Evolutionary conservation across 1,140 invertebrate species (phyloP).

Genomic region (Cotesia vestalis): DNA sequence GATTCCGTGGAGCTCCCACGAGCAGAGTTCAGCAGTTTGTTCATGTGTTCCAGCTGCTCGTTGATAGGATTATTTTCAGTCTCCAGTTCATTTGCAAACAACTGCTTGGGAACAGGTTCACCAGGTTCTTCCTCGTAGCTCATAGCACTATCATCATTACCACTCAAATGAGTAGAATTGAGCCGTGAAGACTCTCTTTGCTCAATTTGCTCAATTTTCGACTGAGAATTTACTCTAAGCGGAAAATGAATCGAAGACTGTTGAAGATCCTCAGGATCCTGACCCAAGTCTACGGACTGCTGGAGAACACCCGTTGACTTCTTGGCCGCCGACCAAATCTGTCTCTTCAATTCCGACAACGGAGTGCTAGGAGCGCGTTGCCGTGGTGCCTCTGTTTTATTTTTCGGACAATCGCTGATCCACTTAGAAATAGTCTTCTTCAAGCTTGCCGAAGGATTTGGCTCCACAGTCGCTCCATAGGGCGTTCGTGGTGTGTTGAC

Average conservation of each 20-base stretch:
- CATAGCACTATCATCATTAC: no score
- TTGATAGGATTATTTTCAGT: constrained; percentile 49
- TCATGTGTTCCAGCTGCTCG: constrained; percentile 54
- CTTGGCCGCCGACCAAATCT: constrained; percentile 51
- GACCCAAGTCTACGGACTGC: neutral
- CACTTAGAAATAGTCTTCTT: constrained; percentile 66
- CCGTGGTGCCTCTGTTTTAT: constrained; percentile 55
- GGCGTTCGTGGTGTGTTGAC: constrained; percentile 68
- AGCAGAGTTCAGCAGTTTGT: constrained; percentile 53
- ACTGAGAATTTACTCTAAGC: no score
- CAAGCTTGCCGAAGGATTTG: constrained; percentile 66
- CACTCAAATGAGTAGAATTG: no score
- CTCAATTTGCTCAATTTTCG: no score
- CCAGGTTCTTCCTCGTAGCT: no score
- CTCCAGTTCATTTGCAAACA: constrained; percentile 38
- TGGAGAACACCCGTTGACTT: neutral
- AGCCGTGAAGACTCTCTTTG: no score
- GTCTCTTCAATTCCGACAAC: constrained; percentile 64
- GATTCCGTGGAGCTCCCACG: constrained; percentile 50
- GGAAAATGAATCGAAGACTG: neutral
- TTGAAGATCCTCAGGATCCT: neutral
- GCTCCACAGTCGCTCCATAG: constrained; percentile 64
- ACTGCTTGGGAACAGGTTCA: constrained; percentile 38
- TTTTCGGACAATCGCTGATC: constrained; percentile 61
- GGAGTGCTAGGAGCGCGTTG: constrained; percentile 64